A percentile compares a stretch with the other conserved stretches of the same genome.
These are phyloP conservation scores for Trachymyrmex cornetzi DNA, from an alignment of 1,140 invertebrate genomes.

Conservation along the genomic window DNA sequence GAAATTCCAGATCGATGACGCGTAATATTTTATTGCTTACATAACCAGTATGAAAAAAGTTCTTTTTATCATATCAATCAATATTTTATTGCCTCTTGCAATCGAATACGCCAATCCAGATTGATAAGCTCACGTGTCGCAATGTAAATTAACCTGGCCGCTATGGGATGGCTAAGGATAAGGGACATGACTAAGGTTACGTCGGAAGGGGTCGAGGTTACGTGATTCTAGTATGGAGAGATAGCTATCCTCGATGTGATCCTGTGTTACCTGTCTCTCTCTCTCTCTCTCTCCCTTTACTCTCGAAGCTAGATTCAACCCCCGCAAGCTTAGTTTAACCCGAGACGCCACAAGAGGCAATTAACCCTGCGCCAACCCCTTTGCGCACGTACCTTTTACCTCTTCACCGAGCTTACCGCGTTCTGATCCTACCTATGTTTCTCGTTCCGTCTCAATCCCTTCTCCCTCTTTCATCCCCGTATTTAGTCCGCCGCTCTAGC, in stretches of 20 bases:
- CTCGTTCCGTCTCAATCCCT: constrained; percentile 62
- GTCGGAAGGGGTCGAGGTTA: constrained; percentile 77
- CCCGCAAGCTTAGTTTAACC: constrained; percentile 79
- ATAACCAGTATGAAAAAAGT: neutral
- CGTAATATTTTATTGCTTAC: constrained; percentile 39
- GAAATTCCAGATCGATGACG: neutral
- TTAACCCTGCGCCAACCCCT: constrained; percentile 83
- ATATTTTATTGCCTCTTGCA: neutral
- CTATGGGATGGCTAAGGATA: constrained; percentile 51
- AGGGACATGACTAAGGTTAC: constrained; percentile 78
- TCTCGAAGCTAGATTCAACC: constrained; percentile 67
- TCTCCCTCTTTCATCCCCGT: constrained; percentile 41
- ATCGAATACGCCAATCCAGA: constrained; percentile 60
- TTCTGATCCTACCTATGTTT: constrained; percentile 57
- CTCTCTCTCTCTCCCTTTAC: constrained; percentile 49
- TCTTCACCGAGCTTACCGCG: constrained; percentile 24
- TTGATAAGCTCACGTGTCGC: constrained; percentile 78
- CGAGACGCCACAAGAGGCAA: constrained; percentile 84
- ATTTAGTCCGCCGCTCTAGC: constrained; percentile 22
- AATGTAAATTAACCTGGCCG: constrained; percentile 79
- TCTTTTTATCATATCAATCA: neutral
- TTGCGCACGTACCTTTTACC: constrained; percentile 66
- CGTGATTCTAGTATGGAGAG: constrained; percentile 68
- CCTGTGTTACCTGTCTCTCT: neutral
- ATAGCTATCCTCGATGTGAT: constrained; percentile 77